phyloP scores from a whole-genome alignment of 2,113 vertebrate genomes.

The Seriola aureovittata region DNA sequence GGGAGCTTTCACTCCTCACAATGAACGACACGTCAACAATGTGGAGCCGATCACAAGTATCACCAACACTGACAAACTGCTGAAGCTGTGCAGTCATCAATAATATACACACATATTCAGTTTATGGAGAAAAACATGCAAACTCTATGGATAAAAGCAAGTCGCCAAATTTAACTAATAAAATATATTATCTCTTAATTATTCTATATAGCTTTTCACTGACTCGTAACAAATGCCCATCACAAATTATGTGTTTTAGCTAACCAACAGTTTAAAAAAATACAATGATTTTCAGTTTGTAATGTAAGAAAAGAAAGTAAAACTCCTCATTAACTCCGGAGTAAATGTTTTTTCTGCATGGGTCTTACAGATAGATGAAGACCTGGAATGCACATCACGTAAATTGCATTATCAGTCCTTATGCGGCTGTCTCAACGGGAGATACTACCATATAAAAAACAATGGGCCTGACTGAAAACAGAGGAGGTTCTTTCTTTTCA shows the following conservation, averaged over 20 bases:
- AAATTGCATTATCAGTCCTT: background rate
- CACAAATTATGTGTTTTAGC: too few relatives aligned
- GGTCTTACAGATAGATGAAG: too few relatives aligned
- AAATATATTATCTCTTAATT: too few relatives aligned
- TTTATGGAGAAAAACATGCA: background rate
- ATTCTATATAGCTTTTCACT: too few relatives aligned
- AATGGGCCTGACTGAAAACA: background rate
- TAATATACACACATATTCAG: background rate
- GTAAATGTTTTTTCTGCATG: too few relatives aligned
- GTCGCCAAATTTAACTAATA: background rate
- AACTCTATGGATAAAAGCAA: background rate
- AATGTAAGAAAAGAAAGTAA: too few relatives aligned
- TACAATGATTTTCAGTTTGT: too few relatives aligned
- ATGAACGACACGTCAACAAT: constrained; percentile 13
- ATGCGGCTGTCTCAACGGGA: background rate
- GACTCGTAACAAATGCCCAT: too few relatives aligned
- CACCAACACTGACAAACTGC: background rate
- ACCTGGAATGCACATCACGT: too few relatives aligned
- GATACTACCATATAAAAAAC: background rate
- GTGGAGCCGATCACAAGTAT: background rate
- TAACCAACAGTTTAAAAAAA: too few relatives aligned
- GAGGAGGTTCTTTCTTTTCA: background rate
- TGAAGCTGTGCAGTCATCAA: background rate
- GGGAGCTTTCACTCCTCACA: constrained; percentile 1
- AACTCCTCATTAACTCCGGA: too few relatives aligned